A percentile compares a stretch with the other conserved stretches of the same genome.
Conservation (phyloP, 2,113 vertebrate species). For the Eonycteris spelaea region DNA sequence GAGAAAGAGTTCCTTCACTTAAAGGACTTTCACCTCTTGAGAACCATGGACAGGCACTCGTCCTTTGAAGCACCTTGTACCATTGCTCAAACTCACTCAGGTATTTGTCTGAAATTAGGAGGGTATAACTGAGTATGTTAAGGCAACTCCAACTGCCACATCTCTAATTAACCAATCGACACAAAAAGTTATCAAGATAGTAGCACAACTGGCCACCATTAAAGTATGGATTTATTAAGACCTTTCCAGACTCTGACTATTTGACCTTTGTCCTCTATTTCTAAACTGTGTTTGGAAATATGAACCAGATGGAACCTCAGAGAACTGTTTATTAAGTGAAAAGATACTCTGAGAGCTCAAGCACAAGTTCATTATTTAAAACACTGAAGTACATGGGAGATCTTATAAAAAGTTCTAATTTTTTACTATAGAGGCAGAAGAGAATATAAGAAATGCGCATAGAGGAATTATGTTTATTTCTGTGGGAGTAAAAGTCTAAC, state of each 20-base stretch:
- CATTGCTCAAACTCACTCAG: background rate
- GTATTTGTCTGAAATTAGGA: background rate
- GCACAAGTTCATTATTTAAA: background rate
- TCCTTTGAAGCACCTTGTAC: background rate
- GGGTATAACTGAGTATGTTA: background rate
- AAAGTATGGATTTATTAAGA: background rate
- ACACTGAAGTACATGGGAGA: background rate
- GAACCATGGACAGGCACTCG: background rate
- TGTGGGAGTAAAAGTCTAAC: background rate
- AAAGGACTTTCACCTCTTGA: background rate
- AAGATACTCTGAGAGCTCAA: background rate
- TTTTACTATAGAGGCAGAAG: background rate
- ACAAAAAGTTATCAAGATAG: background rate
- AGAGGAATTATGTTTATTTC: background rate
- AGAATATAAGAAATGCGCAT: background rate
- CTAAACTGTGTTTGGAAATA: background rate
- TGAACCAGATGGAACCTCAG: background rate
- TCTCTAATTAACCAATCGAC: background rate
- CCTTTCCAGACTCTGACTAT: background rate
- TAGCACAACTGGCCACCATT: background rate
- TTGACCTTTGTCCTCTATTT: background rate
- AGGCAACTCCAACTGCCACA: background rate
- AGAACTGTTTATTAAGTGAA: conserved; percentile 6
- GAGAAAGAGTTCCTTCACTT: background rate
- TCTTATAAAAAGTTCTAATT: background rate